Percentiles rank a stretch among this genome's conserved stretches.
Evolutionary conservation across 2,113 vertebrate species (phyloP).

Genomic region (Lophochroa leadbeateri): DNA sequence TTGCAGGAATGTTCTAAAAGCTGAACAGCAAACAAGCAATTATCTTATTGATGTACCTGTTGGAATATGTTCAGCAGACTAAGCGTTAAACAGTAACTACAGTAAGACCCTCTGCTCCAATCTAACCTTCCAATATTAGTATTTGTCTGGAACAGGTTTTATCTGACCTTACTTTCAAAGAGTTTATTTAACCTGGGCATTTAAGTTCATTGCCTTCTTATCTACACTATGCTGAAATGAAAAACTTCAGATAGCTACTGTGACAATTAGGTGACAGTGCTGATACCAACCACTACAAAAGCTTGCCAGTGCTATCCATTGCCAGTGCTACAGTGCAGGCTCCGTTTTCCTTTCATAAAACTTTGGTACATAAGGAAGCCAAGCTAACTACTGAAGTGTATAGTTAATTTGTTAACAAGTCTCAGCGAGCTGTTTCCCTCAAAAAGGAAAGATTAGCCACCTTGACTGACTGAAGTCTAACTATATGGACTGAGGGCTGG

Average conservation of each 20-base stretch:
- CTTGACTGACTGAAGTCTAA: neutral
- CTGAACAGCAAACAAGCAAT: neutral
- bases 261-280: neutral
- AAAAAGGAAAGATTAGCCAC: neutral
- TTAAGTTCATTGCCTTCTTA: neutral
- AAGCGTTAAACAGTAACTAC: neutral
- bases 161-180: neutral
- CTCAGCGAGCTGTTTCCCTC: fast-evolving
- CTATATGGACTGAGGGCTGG: neutral
- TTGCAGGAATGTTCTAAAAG: neutral
- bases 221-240: neutral
- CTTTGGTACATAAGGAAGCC: neutral
- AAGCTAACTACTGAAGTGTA: neutral
- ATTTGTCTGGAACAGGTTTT: neutral
- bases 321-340: neutral
- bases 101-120: neutral
- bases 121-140: neutral
- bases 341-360: neutral
- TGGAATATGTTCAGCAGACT: neutral
- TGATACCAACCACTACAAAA: neutral
- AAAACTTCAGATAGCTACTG: neutral
- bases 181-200: neutral
- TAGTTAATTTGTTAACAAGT: neutral
- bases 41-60: neutral
- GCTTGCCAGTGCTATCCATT: neutral